Evolutionary conservation across 92 coral and sea anemone genomes (phyloP), one percentile per base, ranked within the genome.

Genomic region (Virgularia gustaviana): DNA sequence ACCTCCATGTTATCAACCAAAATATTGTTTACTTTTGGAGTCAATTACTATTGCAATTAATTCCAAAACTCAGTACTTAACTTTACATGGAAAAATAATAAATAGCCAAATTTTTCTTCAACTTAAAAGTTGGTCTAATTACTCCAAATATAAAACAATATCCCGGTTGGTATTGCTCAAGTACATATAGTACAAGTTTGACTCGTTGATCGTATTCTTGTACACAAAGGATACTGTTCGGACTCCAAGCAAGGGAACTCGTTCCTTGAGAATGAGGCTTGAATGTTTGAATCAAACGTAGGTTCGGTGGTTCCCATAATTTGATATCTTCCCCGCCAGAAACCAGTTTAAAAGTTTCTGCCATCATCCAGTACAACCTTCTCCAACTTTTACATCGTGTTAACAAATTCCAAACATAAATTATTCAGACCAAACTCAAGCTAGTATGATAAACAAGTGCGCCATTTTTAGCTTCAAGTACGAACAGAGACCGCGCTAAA

Each of bases 311-410:
- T 80, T 89, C 94, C 99, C 99, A 94, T 39, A 94, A 81, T 80
- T 94, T 94, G 63, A 94, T 83, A 39, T 86, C 90, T 15, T 85
- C 87, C 31, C 99, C 99, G 53, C 94, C 90, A 16, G 99, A 94
- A 19, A 91, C 99, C 34, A 94, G 88, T 61, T 75, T 79, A 8
- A 78, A 51, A 55, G 82, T 79, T 63, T 84, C 90, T 63, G 95
- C 80, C 99, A 94, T 91, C 20, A 49, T 78, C 23, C 44, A 63
- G 61, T 18, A 75, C 2, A 54, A 20, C 13, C 31, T 49, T 5
- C 34, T 51, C 25, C 61, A 22, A 8, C 35, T 49, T 30, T 51
- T 35, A 49, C 38, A 43, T 45, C 75, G 35, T 68, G 53, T 49
- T 49, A 51, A 34, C 59, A 15, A 68, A 30, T 29, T 34, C 38